These are phyloP conservation scores for Hyperopisus bebe DNA, from an alignment of 2,113 vertebrate species.

Conservation along the genomic window DNA sequence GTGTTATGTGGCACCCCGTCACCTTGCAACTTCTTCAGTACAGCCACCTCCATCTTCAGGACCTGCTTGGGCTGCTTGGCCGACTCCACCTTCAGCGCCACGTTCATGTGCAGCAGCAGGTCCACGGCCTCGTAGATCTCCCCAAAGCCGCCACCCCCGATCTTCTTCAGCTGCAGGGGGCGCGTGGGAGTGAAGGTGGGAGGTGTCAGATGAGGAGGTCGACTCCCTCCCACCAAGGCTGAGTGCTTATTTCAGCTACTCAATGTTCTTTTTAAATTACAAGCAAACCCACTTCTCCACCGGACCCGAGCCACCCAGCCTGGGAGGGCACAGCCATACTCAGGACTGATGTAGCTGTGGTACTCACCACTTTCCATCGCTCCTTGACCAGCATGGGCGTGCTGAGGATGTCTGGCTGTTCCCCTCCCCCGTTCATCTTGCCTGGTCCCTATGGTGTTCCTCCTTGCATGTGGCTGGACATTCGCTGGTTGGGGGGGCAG, in stretches of 20 bases:
- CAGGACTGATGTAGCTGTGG: neutral
- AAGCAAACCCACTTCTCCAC: neutral
- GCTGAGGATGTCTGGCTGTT: slow-evolving; percentile 94
- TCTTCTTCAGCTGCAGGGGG: slow-evolving; percentile 81
- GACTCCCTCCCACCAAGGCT: neutral
- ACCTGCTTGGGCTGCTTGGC: slow-evolving; percentile 97
- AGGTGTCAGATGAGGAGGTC: neutral
- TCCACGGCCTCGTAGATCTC: slow-evolving; percentile 97
- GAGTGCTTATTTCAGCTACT: neutral
- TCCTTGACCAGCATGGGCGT: slow-evolving; percentile 90
- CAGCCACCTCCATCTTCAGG: slow-evolving; percentile 98
- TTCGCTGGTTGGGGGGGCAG: neutral
- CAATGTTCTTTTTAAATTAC: neutral
- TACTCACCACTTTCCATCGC: slow-evolving; percentile 97
- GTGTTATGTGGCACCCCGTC: slow-evolving; percentile 10
- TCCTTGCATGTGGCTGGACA: no score
- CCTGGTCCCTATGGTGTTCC: slow-evolving; percentile 25
- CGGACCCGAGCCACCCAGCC: neutral
- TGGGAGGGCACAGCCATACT: neutral
- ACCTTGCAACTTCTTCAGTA: slow-evolving; percentile 97
- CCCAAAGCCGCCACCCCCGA: slow-evolving; percentile 92
- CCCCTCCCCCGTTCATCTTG: slow-evolving; percentile 86
- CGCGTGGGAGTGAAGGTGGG: neutral
- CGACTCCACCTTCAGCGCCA: slow-evolving; percentile 96
- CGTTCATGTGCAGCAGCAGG: slow-evolving; percentile 88